Percentiles rank a stretch among this genome's conserved stretches.
Conservation (phyloP, 35 echinoderm and acorn worm genomes). For the Anneissia japonica region DNA sequence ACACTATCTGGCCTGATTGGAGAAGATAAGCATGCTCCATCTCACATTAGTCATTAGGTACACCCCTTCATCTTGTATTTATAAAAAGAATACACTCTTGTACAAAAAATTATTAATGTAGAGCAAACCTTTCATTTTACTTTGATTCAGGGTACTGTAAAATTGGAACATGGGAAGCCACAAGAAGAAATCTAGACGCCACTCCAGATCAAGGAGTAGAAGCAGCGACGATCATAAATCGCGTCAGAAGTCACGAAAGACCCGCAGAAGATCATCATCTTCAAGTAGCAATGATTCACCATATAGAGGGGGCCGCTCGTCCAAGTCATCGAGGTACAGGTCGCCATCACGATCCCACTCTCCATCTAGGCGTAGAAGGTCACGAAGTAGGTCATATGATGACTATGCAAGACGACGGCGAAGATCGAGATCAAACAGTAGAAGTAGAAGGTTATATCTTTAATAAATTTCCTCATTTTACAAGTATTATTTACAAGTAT, state of each 20-base stretch:
- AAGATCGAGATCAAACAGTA: background rate
- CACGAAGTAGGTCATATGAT: background rate
- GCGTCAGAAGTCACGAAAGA: background rate
- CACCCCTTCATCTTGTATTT: no score
- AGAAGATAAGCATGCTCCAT: no score
- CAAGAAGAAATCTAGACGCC: background rate
- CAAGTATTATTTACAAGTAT: no score
- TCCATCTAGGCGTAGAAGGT: background rate
- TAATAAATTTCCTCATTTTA: no score
- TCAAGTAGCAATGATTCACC: background rate
- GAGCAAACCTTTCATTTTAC: no score
- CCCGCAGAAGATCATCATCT: background rate
- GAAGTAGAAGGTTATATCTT: background rate
- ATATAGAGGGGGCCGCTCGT: background rate
- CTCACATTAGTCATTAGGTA: no score
- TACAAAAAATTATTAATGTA: no score
- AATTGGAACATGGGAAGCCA: background rate
- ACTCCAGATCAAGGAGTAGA: background rate
- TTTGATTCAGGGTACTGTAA: no score
- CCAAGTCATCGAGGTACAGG: background rate
- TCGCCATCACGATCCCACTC: background rate
- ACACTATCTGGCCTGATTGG: no score
- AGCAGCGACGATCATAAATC: background rate
- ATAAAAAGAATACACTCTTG: no score
- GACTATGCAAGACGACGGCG: background rate